Evolutionary conservation across 53 echinoderm and acorn worm species (phyloP), one percentile per base, ranked within the genome.

Genomic region (Mesocentrotus franciscanus): DNA sequence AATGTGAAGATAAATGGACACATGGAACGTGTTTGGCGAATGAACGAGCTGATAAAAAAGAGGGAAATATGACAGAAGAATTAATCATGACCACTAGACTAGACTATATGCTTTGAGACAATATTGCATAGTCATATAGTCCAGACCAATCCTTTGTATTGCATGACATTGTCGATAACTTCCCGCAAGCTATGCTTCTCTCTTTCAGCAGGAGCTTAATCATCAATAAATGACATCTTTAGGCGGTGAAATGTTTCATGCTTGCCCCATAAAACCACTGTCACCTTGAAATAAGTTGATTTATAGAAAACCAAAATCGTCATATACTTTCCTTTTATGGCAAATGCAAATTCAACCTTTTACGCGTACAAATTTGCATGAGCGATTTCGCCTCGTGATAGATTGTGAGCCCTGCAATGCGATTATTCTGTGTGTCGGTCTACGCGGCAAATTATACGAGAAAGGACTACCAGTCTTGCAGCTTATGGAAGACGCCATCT

Each of bases 401-500:
- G 94, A 93, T 81, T 93, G 94, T n/a, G 20, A 36, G 5, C n/a
- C 24, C 15, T 24, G 12, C 42, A 92, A 11, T 24, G 76, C 11
- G 9, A 56, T 15, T 16, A 92, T 26, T 6, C 26, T 49, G 15
- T 30, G 58, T 8, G 24, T 34, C 34, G 42, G 39, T 66, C 26
- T 62, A 61, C 16, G 2, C 64, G 2, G 61, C 90, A 6, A 9
- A 26, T 8, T 11, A 18, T 22, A 70, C 30, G 10, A 61, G 17
- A 94, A 64, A 66, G 39, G 95, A 36, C 56, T 70, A 94, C 95
- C 95, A 94, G 71, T 94, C 95, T 94, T 85, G 17, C 18, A n/a
- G 85, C 70, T 94, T 68, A 94, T 94, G 95, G 95, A 87, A 85
- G 95, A 71, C 95, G 95, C 95, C 95, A 94, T 94, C 71, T 94